Evolutionary conservation across 2,888 invertebrate genomes (phyloP).

Genomic region (Hirtodrosophila confusa): DNA sequence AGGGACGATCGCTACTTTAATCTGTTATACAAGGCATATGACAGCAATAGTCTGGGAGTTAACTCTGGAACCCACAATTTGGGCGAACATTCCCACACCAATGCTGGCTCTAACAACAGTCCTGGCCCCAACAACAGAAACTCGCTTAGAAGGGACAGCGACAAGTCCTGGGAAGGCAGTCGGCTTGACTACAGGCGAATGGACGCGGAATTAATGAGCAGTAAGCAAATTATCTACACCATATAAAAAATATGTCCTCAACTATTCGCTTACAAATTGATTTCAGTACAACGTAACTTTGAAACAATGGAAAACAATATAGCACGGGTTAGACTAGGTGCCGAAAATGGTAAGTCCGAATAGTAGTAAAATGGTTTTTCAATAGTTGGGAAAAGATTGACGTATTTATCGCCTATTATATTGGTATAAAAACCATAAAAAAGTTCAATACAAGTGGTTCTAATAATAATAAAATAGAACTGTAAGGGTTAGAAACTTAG

Average conservation of each 20-base stretch:
- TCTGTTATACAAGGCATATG: slow-evolving; percentile 36
- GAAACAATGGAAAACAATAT: slow-evolving; percentile 11
- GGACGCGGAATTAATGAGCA: slow-evolving; percentile 17
- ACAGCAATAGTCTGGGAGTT: slow-evolving; percentile 7
- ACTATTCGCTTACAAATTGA: not conserved
- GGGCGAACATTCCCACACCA: not conserved
- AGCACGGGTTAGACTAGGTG: not conserved
- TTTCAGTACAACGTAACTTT: slow-evolving; percentile 30
- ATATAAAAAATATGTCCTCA: not conserved
- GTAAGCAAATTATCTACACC: slow-evolving; percentile 13
- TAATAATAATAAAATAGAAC: too few species aligned
- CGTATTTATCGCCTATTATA: too few species aligned
- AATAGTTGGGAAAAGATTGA: too few species aligned
- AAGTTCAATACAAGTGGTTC: too few species aligned
- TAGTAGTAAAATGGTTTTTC: too few species aligned
- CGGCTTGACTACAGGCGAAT: slow-evolving; percentile 19
- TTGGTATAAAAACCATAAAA: too few species aligned
- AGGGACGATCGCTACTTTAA: slow-evolving; percentile 41
- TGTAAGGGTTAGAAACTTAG: too few species aligned
- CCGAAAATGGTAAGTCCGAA: slow-evolving; percentile 5
- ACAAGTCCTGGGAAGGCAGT: slow-evolving; percentile 19
- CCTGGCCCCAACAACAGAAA: not conserved
- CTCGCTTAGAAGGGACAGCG: not conserved
- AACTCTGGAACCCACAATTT: not conserved
- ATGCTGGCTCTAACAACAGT: not conserved